Conservation (phyloP, 2,797 vertebrate species). For the Microctenopoma lineatum region DNA sequence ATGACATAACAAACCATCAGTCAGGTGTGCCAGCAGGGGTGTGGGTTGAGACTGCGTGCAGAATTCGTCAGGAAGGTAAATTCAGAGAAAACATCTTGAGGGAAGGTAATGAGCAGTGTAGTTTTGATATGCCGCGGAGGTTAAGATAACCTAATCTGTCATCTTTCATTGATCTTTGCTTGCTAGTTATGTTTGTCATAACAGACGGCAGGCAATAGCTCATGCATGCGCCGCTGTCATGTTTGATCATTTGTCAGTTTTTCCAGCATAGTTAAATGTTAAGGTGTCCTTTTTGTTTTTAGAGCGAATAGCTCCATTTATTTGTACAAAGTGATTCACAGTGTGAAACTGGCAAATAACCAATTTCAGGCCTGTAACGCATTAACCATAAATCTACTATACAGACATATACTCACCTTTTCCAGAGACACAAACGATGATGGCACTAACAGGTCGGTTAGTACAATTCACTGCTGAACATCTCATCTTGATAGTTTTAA, state of each 20-base stretch:
- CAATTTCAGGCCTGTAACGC: conserved; percentile 17
- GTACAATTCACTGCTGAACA: too few species aligned
- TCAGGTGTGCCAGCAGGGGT: conserved; percentile 40
- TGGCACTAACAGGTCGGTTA: too few species aligned
- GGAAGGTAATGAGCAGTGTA: conserved; percentile 60
- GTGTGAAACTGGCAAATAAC: conserved; percentile 19
- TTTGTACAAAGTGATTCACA: conserved; percentile 40
- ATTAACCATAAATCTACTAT: conserved; percentile 27
- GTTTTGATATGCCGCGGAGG: conserved; percentile 55
- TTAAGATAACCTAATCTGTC: conserved; percentile 73
- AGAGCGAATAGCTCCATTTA: conserved; percentile 41
- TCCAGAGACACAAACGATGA: background rate
- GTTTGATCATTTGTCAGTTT: conserved; percentile 67
- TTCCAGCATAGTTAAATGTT: conserved; percentile 36
- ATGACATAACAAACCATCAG: conserved; percentile 50
- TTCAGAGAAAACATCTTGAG: conserved; percentile 56
- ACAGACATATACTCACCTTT: conserved; percentile 11
- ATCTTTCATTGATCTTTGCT: conserved; percentile 64
- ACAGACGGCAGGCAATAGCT: conserved; percentile 57
- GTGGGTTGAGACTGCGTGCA: conserved; percentile 20
- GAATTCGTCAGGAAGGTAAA: conserved; percentile 49
- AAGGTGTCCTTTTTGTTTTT: conserved; percentile 48
- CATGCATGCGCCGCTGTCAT: conserved; percentile 58
- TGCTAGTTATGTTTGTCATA: conserved; percentile 66
- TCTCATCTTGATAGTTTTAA: too few species aligned